These are phyloP conservation scores for Brachymystax lenok DNA, from an alignment of 2,797 vertebrate species.

Conservation along the genomic window DNA sequence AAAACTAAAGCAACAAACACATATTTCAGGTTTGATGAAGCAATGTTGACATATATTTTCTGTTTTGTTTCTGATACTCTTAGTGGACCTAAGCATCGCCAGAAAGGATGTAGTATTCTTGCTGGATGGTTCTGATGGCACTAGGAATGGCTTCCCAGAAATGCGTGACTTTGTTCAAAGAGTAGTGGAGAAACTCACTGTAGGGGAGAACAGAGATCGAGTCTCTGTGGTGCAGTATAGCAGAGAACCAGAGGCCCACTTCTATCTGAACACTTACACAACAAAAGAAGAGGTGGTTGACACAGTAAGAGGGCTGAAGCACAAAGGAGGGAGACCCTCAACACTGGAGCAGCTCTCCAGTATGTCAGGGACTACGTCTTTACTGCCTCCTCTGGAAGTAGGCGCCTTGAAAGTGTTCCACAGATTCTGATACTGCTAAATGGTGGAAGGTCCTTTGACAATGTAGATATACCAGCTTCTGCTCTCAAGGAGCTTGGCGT, in stretches of 20 bases:
- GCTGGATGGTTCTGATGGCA: constrained; percentile 35
- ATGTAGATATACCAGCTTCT: too few relatives aligned
- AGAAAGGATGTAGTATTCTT: constrained; percentile 42
- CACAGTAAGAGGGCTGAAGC: too few relatives aligned
- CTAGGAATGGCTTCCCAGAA: constrained; percentile 31
- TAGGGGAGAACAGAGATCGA: constrained; percentile 1
- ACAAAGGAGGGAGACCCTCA: constrained; percentile 1
- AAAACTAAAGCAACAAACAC: too few relatives aligned
- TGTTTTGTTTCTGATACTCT: neutral
- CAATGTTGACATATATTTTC: too few relatives aligned
- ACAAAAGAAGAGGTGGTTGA: too few relatives aligned
- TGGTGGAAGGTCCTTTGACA: neutral
- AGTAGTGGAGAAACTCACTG: constrained; percentile 30
- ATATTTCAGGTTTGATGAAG: too few relatives aligned
- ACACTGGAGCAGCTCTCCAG: constrained; percentile 30
- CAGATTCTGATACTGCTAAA: constrained; percentile 44
- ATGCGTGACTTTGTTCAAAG: constrained; percentile 30
- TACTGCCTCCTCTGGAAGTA: constrained; percentile 18
- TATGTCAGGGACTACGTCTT: neutral
- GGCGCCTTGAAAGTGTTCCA: constrained; percentile 31
- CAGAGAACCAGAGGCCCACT: too few relatives aligned
- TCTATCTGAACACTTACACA: too few relatives aligned
- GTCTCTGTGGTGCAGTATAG: too few relatives aligned
- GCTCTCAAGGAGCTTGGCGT: too few relatives aligned
- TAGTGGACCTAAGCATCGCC: neutral